Conservation (phyloP, 2,113 vertebrate species). For the Clupea harengus region DNA sequence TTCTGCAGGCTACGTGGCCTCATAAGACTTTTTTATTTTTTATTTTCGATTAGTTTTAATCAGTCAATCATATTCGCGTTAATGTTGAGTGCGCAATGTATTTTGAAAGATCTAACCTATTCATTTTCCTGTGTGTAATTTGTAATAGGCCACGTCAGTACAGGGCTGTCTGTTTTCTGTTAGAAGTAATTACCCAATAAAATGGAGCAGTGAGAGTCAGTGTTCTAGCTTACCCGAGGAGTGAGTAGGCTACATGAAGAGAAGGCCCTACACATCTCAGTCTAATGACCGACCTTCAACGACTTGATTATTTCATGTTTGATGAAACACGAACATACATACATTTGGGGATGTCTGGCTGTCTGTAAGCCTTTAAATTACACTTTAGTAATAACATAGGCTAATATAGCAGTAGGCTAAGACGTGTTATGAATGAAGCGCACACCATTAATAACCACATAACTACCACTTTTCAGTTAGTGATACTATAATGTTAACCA, state of each 20-base stretch:
- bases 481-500: background rate
- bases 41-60: background rate
- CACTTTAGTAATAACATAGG: too few species aligned
- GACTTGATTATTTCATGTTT: background rate
- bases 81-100: background rate
- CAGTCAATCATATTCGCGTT: background rate
- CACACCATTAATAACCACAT: background rate
- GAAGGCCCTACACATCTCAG: background rate
- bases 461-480: background rate
- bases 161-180: conserved; percentile 68
- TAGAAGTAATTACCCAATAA: conserved; percentile 70
- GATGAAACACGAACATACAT: background rate
- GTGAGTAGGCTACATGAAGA: background rate
- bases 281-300: conserved; percentile 4
- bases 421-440: too few species aligned
- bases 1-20: too few species aligned
- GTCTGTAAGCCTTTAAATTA: too few species aligned
- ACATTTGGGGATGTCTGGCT: background rate
- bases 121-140: conserved; percentile 57
- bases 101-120: conserved; percentile 50
- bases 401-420: too few species aligned
- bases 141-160: conserved; percentile 60
- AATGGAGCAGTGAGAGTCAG: conserved; percentile 45
- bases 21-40: background rate
- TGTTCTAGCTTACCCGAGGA: conserved; percentile 15